Percentiles rank a stretch among this genome's conserved stretches.
Conservation (phyloP, 2,888 invertebrate species). For the Uloborus plumipes region DNA sequence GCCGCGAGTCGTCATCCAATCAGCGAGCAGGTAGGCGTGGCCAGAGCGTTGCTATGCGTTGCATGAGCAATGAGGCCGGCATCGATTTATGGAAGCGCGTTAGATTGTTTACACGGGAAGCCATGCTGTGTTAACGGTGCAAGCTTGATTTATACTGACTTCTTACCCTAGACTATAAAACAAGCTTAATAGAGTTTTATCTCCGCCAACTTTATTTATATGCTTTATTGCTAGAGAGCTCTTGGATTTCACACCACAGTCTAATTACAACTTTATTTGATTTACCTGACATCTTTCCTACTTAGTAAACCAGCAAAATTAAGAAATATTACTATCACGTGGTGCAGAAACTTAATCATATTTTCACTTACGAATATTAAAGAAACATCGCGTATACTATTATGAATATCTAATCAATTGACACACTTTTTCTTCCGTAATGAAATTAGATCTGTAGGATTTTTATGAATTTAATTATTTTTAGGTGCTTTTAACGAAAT, state of each 20-base stretch:
- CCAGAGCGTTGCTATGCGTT: conserved; percentile 55
- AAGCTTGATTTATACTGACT: conserved; percentile 60
- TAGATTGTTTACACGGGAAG: conserved; percentile 62
- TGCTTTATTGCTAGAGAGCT: conserved; percentile 53
- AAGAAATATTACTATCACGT: conserved; percentile 49
- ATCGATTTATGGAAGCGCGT: conserved; percentile 58
- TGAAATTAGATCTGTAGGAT: no score
- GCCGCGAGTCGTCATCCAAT: conserved; percentile 38
- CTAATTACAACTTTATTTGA: conserved; percentile 63
- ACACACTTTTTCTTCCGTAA: conserved; percentile 26
- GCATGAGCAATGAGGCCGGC: conserved; percentile 60
- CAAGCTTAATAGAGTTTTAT: conserved; percentile 62
- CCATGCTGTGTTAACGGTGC: conserved; percentile 49
- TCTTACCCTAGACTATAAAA: conserved; percentile 62
- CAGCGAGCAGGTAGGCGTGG: conserved; percentile 36
- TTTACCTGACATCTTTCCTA: conserved; percentile 46
- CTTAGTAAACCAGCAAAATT: conserved; percentile 41
- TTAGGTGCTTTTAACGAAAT: no score
- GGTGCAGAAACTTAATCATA: conserved; percentile 48
- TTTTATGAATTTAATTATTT: no score
- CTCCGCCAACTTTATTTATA: conserved; percentile 57
- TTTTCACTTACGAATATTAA: conserved; percentile 63
- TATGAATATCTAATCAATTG: conserved; percentile 32
- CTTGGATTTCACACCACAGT: conserved; percentile 56
- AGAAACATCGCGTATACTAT: conserved; percentile 16